phyloP scores from a whole-genome alignment of 1,140 invertebrate genomes.

The Bombus pyrosoma region DNA sequence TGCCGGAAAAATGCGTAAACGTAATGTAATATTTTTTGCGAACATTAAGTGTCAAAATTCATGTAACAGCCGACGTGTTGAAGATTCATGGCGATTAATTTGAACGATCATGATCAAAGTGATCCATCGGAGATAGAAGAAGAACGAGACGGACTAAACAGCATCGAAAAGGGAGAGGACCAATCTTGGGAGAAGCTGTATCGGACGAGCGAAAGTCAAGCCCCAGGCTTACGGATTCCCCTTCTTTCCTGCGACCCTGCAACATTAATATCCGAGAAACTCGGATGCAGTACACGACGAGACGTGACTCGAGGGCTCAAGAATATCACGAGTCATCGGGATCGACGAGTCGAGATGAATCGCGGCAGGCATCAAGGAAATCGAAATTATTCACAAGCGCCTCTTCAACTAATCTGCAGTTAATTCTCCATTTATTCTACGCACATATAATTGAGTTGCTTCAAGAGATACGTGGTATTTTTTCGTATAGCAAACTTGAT shows the following conservation, averaged over 20 bases:
- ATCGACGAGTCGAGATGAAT: conserved; percentile 19
- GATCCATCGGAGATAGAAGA: conserved; percentile 29
- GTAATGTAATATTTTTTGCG: too few relatives aligned
- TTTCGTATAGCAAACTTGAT: too few relatives aligned
- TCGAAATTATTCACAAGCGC: conserved; percentile 23
- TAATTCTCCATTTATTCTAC: background rate
- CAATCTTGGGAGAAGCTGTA: conserved; percentile 56
- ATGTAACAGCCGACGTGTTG: too few relatives aligned
- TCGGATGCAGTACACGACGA: conserved; percentile 57
- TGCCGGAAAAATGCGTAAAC: fast-evolving
- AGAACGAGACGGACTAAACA: conserved; percentile 63
- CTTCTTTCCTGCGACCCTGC: conserved; percentile 54
- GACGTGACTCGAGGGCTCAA: conserved; percentile 46
- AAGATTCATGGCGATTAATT: too few relatives aligned
- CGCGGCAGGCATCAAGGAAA: conserved; percentile 35
- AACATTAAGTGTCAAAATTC: too few relatives aligned
- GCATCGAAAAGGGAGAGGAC: conserved; percentile 58
- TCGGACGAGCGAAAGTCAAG: conserved; percentile 75
- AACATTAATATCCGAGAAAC: conserved; percentile 69
- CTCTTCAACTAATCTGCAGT: background rate
- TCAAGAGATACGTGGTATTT: too few relatives aligned
- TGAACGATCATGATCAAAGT: background rate
- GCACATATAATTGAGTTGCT: too few relatives aligned
- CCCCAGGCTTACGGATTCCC: conserved; percentile 54
- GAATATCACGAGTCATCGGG: conserved; percentile 54